Evolutionary conservation across 2,113 vertebrate species (phyloP).

Genomic region (Gallinago jamesoni): DNA sequence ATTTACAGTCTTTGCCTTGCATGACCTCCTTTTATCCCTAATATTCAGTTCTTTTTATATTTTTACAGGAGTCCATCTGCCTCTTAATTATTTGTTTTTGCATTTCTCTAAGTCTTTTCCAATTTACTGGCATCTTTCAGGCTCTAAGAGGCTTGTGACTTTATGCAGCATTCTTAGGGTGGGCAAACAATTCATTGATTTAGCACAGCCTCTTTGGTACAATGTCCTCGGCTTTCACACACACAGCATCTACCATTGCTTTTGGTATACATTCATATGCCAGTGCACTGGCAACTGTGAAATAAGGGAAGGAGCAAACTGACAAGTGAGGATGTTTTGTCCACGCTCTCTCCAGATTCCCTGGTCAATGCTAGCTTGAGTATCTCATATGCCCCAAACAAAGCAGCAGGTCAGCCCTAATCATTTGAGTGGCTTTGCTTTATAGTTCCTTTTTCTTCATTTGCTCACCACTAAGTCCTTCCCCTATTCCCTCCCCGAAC

Average conservation of each 20-base stretch:
- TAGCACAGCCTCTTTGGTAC: not conserved
- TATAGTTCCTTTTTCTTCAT: not conserved
- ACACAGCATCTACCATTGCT: not conserved
- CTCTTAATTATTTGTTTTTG: constrained; percentile 16
- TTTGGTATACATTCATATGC: not conserved
- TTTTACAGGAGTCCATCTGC: constrained; percentile 17
- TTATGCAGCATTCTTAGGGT: not conserved
- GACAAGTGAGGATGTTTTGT: not conserved
- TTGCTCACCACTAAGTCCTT: not conserved
- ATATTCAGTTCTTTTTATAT: not conserved
- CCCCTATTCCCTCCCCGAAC: not conserved
- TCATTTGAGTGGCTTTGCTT: not conserved
- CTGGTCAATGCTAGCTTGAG: not conserved
- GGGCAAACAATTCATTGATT: not conserved
- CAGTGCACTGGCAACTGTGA: not conserved
- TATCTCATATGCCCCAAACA: not conserved
- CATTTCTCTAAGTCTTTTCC: not conserved
- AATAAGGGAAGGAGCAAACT: not conserved
- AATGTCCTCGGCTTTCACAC: not conserved
- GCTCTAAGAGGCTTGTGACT: not conserved
- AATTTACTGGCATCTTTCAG: constrained; percentile 1
- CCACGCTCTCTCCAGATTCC: not conserved
- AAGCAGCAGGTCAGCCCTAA: not conserved
- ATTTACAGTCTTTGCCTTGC: constrained; percentile 22
- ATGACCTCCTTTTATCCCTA: not conserved